Base-by-base conservation (phyloP, 2,888 invertebrate species). In the Rotaria magnacalcarata region DNA sequence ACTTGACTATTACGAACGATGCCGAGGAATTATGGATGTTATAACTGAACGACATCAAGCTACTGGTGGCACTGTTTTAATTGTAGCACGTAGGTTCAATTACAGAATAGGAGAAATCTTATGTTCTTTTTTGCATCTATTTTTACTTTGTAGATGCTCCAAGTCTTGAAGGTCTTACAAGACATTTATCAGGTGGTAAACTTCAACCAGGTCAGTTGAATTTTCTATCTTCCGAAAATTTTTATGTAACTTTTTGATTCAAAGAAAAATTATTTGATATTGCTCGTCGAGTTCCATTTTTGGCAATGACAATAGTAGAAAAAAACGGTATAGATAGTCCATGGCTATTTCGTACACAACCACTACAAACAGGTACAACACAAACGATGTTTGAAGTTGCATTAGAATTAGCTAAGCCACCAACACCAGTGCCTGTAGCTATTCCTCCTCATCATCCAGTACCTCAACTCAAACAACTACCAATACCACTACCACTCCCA, bases 221-320 rank as follows among this genome's bases (percentile, higher is more conserved):
- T 19, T 67, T 34, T 34, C 16, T 50, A 14, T 50, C 50, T 27
- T 67, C n/a, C 16, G 5, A 34, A 16, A 19, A 34, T 10, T 56
- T 56, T 10, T 56, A 1, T 34, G 6, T 67, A 19, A 34, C 24
- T 3, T 56, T 56, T 24, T 56, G 7, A 14, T 67, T 14, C 6
- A 7, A 19, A 67, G 67, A 67, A 80, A 80, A 80, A 80, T 47
- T 80, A 43, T 80, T 80, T 47, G 80, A 80, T n/a, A 80, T 80
- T 43, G 80, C 80, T 80, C 47, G 47, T 24, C 80, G 80, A 41
- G 80, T 80, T 3, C 80, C 80, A 21, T 80, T 80, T 47, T 19
- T 80, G 16, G 80, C 80, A n/a, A 80, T 80, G 80, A 80, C 47
- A 21, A 80, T 80, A 4, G 47, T 80, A 11, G 80, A 80, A 47